These are phyloP conservation scores for Ellobius talpinus DNA, from an alignment of 2,113 vertebrate genomes.

Conservation along the genomic window DNA sequence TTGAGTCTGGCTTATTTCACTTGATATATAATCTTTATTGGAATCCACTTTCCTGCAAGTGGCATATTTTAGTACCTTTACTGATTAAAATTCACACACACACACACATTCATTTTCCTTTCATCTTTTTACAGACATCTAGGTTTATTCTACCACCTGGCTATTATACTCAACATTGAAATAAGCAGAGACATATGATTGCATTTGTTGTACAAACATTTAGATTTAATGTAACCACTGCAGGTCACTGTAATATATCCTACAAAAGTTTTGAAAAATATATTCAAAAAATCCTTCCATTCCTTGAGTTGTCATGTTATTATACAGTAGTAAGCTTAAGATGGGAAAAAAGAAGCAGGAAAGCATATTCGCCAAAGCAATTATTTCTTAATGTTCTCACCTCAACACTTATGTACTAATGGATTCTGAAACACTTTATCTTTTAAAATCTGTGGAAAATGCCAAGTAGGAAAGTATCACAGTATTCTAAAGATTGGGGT, in stretches of 20 bases:
- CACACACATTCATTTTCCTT: neutral
- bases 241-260: too few relatives aligned
- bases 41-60: neutral
- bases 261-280: too few relatives aligned
- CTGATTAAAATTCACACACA: neutral
- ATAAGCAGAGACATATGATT: neutral
- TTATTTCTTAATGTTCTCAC: neutral
- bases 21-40: neutral
- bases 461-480: neutral
- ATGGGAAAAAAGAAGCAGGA: neutral
- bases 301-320: neutral
- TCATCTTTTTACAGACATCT: neutral
- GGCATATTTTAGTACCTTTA: neutral
- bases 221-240: too few relatives aligned
- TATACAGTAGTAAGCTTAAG: neutral
- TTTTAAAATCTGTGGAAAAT: neutral
- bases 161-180: neutral
- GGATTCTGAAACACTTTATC: neutral
- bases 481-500: neutral
- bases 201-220: neutral
- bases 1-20: neutral
- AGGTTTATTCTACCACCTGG: neutral
- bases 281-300: neutral
- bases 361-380: neutral
- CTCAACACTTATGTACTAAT: neutral